These are phyloP conservation scores for Oceanites oceanicus DNA, from an alignment of 2,113 vertebrate species.

Conservation along the genomic window DNA sequence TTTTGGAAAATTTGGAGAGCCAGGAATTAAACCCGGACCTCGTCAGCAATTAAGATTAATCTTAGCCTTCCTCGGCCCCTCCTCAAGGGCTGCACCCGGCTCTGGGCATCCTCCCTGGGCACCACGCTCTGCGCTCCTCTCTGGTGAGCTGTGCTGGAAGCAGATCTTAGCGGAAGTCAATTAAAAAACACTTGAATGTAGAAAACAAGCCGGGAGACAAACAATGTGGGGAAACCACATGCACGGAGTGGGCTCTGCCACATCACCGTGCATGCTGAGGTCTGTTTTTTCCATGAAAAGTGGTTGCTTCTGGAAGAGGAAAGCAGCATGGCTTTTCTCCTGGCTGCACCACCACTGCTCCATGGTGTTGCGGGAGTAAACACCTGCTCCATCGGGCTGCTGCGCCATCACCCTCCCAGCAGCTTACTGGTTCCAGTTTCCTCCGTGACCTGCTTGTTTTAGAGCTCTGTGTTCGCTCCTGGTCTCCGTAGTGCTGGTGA, in stretches of 20 bases:
- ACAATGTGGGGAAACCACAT: background rate
- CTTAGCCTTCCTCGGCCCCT: background rate
- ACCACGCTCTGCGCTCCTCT: background rate
- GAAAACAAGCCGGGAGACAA: background rate
- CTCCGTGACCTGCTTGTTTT: background rate
- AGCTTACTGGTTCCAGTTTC: background rate
- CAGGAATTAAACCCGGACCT: conserved; percentile 11
- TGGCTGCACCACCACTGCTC: background rate
- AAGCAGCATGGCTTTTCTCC: background rate
- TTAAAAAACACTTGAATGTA: background rate
- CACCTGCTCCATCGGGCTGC: background rate
- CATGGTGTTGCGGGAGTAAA: background rate
- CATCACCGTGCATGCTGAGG: rapidly evolving
- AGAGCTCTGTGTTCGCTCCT: background rate
- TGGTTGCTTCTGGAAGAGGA: background rate
- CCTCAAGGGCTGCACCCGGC: background rate
- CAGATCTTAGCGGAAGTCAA: background rate
- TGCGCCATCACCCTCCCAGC: background rate
- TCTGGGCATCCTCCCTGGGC: background rate
- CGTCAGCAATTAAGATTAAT: background rate
- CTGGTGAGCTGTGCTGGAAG: background rate
- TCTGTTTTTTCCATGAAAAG: rapidly evolving
- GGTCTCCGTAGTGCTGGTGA: background rate
- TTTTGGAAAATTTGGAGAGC: conserved; percentile 1
- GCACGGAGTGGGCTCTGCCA: rapidly evolving